Evolutionary conservation across 2,888 invertebrate species (phyloP).

Genomic region (Chymomyza fuscimana): DNA sequence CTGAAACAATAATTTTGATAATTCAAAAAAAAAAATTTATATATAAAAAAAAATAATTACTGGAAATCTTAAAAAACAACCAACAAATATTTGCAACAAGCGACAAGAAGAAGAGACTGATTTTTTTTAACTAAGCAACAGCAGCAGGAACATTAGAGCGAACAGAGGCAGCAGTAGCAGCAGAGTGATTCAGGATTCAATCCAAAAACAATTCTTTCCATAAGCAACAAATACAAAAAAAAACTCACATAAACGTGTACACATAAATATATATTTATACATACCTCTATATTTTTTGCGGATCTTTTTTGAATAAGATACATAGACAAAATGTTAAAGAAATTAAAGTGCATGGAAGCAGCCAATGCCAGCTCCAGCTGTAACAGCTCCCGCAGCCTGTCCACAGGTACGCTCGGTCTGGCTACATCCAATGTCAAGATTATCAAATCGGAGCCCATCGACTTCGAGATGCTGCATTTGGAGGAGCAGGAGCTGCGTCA

Average conservation of each 20-base stretch:
- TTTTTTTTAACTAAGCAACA: constrained; percentile 50
- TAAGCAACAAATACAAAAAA: constrained; percentile 26
- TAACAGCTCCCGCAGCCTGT: constrained; percentile 11
- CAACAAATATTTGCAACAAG: constrained; percentile 51
- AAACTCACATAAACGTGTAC: constrained; percentile 19
- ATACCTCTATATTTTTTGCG: constrained; percentile 29
- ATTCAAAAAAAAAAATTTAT: constrained; percentile 37
- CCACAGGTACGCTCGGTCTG: constrained; percentile 2
- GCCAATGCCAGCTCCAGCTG: constrained; percentile 36
- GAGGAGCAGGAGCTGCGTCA: constrained; percentile 58
- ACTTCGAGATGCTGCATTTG: constrained; percentile 75
- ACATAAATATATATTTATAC: constrained; percentile 15
- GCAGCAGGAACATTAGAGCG: constrained; percentile 19
- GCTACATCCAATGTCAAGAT: constrained; percentile 50
- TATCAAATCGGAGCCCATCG: constrained; percentile 78
- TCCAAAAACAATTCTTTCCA: constrained; percentile 54
- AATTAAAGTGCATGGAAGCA: constrained; percentile 72
- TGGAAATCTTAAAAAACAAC: constrained; percentile 4
- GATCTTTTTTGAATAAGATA: constrained; percentile 30
- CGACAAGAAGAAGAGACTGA: constrained; percentile 75
- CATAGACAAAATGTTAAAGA: constrained; percentile 58
- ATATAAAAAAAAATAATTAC: constrained; percentile 20
- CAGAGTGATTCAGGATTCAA: constrained; percentile 68
- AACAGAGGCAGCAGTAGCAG: constrained; percentile 44
- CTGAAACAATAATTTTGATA: constrained; percentile 67